Evolutionary conservation across 2,888 invertebrate genomes (phyloP), one percentile per base, ranked within the genome.

Genomic region (Autographa gamma): DNA sequence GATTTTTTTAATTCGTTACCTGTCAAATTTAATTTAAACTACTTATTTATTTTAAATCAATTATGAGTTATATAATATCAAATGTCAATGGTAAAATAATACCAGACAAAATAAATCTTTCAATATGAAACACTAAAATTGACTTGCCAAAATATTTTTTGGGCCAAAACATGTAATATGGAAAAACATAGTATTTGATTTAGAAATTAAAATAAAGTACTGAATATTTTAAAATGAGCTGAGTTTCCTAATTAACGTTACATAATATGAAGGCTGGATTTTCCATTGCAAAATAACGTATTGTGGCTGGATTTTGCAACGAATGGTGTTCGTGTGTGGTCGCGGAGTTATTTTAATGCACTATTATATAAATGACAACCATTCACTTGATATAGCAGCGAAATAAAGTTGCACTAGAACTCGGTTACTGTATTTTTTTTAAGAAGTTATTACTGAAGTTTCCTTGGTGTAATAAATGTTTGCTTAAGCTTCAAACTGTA

Each of bases 211-310:
- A 56, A 56, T 56, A 13, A 19, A 43, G 18, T 11, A 9, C 58
- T 41, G 32, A 71, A 76, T 77, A 69, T 69, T 66, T 60, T 70
- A 67, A 71, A 71, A 81, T 81, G 70, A 74, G 52, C 58, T 25
- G 14, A 73, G 43, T 73, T 73, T 69, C 66, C 63, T 69, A 73
- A 75, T 80, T 65, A 81, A 70, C 62, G 64, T 60, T 32, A 70
- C 66, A 71, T 63, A 65, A 60, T 54, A 58, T 54, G 58, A n/a
- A 59, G 60, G 71, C 64, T 60, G 66, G 65, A 32, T 59, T 60
- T 67, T 41, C 60, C 61, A 69, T 66, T 70, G 56, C 65, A 58
- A 58, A 48, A 70, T 25, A 64, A 61, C 62, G 41, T n/a, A 72
- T 61, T 69, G 80, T 68, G 80, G 71, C 34, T 18, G 65, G 60